Percentiles rank a stretch among this genome's conserved stretches.
These are phyloP conservation scores for Scaptomyza reducta DNA, from an alignment of 2,888 invertebrate genomes.

Conservation along the genomic window DNA sequence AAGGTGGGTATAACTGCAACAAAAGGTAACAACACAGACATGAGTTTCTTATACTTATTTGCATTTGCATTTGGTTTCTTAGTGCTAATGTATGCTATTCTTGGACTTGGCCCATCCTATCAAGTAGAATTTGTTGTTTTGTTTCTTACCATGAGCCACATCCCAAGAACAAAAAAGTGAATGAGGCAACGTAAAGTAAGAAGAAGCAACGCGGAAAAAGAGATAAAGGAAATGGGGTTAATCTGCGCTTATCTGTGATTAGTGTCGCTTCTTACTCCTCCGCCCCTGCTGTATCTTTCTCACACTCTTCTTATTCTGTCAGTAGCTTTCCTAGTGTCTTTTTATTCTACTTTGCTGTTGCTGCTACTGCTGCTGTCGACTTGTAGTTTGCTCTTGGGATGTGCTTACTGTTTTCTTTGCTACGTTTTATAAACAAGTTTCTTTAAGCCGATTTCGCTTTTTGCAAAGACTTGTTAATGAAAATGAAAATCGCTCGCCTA, in stretches of 20 bases:
- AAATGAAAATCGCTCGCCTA: slow-evolving; percentile 74
- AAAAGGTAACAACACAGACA: slow-evolving; percentile 31
- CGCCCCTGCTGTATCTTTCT: slow-evolving; percentile 21
- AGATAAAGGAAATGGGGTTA: slow-evolving; percentile 68
- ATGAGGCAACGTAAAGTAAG: background rate
- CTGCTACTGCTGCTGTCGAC: slow-evolving; percentile 21
- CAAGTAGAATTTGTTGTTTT: slow-evolving; percentile 57
- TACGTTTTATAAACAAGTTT: slow-evolving; percentile 71
- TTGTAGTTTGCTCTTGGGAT: slow-evolving; percentile 56
- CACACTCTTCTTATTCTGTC: background rate
- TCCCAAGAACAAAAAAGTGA: slow-evolving; percentile 10
- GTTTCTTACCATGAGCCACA: slow-evolving; percentile 20
- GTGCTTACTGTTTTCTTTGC: slow-evolving; percentile 56
- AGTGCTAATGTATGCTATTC: slow-evolving; percentile 19
- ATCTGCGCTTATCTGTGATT: slow-evolving; percentile 79
- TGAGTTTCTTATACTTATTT: slow-evolving; percentile 5
- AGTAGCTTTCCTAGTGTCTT: slow-evolving; percentile 54
- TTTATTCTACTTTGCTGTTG: slow-evolving; percentile 57
- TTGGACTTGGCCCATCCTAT: slow-evolving; percentile 46
- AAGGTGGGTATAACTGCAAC: slow-evolving; percentile 88
- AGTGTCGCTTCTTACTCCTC: slow-evolving; percentile 71
- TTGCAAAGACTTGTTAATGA: slow-evolving; percentile 78
- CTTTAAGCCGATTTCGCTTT: slow-evolving; percentile 76
- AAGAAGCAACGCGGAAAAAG: slow-evolving; percentile 13
- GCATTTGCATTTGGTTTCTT: slow-evolving; percentile 33